Evolutionary conservation across 1,140 invertebrate genomes (phyloP).

Genomic region (Lepidostoma basale): DNA sequence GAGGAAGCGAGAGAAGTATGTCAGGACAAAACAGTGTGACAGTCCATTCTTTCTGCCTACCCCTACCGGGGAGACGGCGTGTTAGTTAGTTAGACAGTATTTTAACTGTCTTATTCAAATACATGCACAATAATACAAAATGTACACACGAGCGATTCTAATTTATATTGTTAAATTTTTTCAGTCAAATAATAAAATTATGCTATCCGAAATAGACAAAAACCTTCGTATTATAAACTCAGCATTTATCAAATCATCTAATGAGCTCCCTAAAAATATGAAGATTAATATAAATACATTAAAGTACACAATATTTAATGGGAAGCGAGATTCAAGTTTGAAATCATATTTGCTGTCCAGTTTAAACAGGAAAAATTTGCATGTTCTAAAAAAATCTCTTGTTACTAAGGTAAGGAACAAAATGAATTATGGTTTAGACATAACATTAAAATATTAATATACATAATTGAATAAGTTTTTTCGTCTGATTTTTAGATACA

Average conservation of each 20-base stretch:
- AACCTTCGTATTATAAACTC: constrained; percentile 52
- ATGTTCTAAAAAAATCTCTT: constrained; percentile 70
- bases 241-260: constrained; percentile 56
- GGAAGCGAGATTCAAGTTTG: constrained; percentile 70
- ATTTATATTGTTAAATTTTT: too few species aligned
- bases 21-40: too few species aligned
- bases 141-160: too few species aligned
- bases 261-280: constrained; percentile 48
- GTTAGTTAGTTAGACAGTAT: too few species aligned
- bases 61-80: too few species aligned
- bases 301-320: constrained; percentile 60
- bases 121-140: too few species aligned
- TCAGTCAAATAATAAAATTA: too few species aligned
- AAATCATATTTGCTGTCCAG: constrained; percentile 72
- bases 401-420: constrained; percentile 51
- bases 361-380: constrained; percentile 69
- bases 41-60: too few species aligned
- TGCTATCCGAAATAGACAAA: constrained; percentile 32
- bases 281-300: constrained; percentile 46
- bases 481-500: constrained; percentile 46
- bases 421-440: constrained; percentile 6
- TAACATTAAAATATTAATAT: neutral
- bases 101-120: too few species aligned
- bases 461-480: neutral
- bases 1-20: too few species aligned